Evolutionary conservation across 2,888 invertebrate genomes (phyloP).

Genomic region (Timema podura): DNA sequence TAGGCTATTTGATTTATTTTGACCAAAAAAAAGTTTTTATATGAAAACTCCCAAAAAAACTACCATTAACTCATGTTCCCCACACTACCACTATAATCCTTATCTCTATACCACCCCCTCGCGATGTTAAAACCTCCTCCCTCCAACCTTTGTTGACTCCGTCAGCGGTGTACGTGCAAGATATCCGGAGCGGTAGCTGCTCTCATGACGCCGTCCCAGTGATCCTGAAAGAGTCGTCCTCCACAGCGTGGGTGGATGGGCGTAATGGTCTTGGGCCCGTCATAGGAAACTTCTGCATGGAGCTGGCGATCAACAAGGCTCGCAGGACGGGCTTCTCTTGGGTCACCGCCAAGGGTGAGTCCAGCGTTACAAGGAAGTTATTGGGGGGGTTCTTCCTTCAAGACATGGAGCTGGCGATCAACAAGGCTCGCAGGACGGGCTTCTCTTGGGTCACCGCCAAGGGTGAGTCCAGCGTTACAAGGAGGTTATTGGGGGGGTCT

Average conservation of each 20-base stretch:
- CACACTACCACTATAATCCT: too few species aligned
- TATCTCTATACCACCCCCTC: too few species aligned
- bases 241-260: constrained; percentile 74
- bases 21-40: too few species aligned
- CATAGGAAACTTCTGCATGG: constrained; percentile 72
- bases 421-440: constrained; percentile 73
- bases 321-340: constrained; percentile 74
- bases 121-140: too few species aligned
- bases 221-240: constrained; percentile 65
- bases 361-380: too few species aligned
- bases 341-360: constrained; percentile 66
- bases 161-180: constrained; percentile 50
- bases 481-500: too few species aligned
- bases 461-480: too few species aligned
- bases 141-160: too few species aligned
- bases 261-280: constrained; percentile 76
- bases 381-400: too few species aligned
- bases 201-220: constrained; percentile 59
- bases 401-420: constrained; percentile 78
- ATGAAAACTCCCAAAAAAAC: too few species aligned
- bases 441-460: constrained; percentile 81
- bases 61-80: too few species aligned
- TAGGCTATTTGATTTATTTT: too few species aligned
- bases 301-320: constrained; percentile 78
- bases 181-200: constrained; percentile 62